Base-by-base conservation (phyloP, 1,140 invertebrate species). In the Amyelois transitella region DNA sequence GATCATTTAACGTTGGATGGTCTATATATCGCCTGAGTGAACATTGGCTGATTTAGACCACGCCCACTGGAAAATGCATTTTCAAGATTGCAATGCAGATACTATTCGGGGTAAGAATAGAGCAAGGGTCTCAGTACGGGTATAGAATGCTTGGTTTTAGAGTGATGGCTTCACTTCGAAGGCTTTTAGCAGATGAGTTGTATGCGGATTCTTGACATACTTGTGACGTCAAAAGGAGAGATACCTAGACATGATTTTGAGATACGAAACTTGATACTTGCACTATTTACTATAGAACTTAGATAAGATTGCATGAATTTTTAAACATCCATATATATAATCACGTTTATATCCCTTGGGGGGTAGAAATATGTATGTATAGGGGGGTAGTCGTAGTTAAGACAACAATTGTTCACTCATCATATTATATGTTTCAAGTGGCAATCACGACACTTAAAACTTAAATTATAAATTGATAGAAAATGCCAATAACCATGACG, bases 21-120 rank as follows among this genome's bases (percentile, higher is more conserved):
- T 72, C 81, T 85, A 87, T 73, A 87, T 82, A 85, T 82, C 81
- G 84, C 78, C 75, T 87, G 77, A 85, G 18, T 87, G 84, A 76
- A 85, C 81, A 87, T 87, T 87, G 81, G 84, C 75, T 80, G 81
- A 79, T 77, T 72, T 56, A 71, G 59, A 60, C 81, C 81, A 82
- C 81, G 81, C 84, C 84, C 60, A 75, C 60, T 61, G 64, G 69
- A 78, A 74, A 87, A 87, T 86, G 81, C 84, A 87, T 87, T 87
- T 81, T 76, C 72, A 80, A 87, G 81, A 87, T 85, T 87, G 81
- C 81, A 78, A 80, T 81, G 80, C 80, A 82, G 77, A 77, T 77
- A 72, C 68, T 66, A 68, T 70, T 61, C 69, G 66, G 58, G 55
- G 55, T 65, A 71, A 74, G 77, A 75, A 73, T 60, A 55, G 65